A percentile compares a stretch with the other conserved stretches of the same genome.
phyloP scores from a whole-genome alignment of 1,140 invertebrate species.

The Sitophilus oryzae region DNA sequence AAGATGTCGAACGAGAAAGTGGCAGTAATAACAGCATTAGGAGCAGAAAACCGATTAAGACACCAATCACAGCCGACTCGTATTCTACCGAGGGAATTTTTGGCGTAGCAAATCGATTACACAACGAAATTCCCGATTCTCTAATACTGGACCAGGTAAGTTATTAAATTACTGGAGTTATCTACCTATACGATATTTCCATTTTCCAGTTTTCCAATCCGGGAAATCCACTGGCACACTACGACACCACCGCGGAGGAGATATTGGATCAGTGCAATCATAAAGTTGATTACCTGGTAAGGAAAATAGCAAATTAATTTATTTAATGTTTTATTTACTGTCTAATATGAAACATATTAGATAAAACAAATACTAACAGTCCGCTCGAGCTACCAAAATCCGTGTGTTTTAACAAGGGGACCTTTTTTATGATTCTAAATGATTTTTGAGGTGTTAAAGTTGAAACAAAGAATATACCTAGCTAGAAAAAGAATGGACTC shows the following conservation, averaged over 20 bases:
- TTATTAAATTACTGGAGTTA: too few species aligned
- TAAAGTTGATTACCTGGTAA: constrained; percentile 71
- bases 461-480: too few species aligned
- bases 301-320: too few species aligned
- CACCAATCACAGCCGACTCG: constrained; percentile 87
- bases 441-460: too few species aligned
- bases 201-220: constrained; percentile 71
- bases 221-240: constrained; percentile 87
- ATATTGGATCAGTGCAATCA: constrained; percentile 73
- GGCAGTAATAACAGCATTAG: constrained; percentile 75
- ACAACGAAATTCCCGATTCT: constrained; percentile 82
- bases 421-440: too few species aligned
- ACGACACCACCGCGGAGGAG: constrained; percentile 82
- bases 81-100: constrained; percentile 88
- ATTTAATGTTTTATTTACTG: too few species aligned
- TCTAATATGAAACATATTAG: too few species aligned
- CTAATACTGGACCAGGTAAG: constrained; percentile 90
- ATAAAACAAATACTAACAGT: too few species aligned
- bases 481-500: too few species aligned
- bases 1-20: constrained; percentile 99
- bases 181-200: too few species aligned
- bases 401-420: too few species aligned
- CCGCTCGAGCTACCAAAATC: too few species aligned
- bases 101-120: constrained; percentile 77
- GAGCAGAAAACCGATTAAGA: constrained; percentile 93